Evolutionary conservation across 2,888 invertebrate species (phyloP).

Genomic region (Lamellibrachia satsuma): DNA sequence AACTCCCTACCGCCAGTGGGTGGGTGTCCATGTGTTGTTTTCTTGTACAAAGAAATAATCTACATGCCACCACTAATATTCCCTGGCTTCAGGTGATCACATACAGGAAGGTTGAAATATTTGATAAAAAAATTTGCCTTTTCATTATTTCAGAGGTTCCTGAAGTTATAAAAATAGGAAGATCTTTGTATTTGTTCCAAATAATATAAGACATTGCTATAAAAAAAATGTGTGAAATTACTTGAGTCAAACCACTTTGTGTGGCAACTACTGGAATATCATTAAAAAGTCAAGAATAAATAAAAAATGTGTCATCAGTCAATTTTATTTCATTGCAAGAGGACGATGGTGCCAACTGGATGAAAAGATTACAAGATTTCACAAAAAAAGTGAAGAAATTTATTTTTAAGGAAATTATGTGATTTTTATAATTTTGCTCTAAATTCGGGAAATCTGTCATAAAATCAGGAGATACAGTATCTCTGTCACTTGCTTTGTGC

Average conservation of each 20-base stretch:
- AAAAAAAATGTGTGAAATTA: background rate
- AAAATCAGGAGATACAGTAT: background rate
- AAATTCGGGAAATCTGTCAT: background rate
- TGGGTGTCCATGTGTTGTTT: background rate
- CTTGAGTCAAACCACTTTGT: background rate
- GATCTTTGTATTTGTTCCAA: background rate
- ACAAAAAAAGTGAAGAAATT: background rate
- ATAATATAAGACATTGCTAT: background rate
- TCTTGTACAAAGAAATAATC: no score
- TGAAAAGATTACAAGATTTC: background rate
- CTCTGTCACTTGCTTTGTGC: background rate
- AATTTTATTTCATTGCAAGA: no score
- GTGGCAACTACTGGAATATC: background rate
- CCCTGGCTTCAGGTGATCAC: background rate
- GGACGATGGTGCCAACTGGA: no score
- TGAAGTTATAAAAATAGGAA: background rate
- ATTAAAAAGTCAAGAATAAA: no score
- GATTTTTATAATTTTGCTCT: background rate
- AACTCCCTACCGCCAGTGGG: background rate
- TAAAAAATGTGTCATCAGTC: no score
- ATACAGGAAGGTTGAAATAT: background rate
- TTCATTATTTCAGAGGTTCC: background rate
- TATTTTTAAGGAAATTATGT: background rate
- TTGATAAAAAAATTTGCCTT: background rate
- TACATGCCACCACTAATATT: no score